Base-by-base conservation (phyloP, 2,113 vertebrate species). In the Kryptolebias marmoratus region DNA sequence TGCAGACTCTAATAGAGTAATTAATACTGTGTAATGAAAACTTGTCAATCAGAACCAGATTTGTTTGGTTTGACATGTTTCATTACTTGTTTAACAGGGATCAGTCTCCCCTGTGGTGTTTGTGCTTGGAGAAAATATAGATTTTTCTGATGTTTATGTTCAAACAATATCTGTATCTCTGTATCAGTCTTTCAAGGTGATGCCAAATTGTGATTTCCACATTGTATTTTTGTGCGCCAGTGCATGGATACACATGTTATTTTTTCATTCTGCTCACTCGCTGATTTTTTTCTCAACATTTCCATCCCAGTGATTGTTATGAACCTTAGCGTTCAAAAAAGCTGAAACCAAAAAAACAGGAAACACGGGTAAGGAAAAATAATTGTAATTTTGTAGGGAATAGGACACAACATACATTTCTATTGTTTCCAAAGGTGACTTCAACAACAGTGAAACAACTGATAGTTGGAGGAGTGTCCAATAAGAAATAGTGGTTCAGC, bases 191-290 rank as follows among this genome's bases (percentile, higher is more conserved):
- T 42, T 42, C 8, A 42, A 42, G 39, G 39, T 6, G 39, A 42
- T 42, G 39, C 39, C 9, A 7, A 42, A 10, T 68, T n/a, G n/a
- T 50, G 16, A 50, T n/a, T 50, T 50, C 18, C 49, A 50, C 6
- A n/a, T 9, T 42, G 8, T 9, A 42, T 36, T 36, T 45, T 10
- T 52, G 49, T 52, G 49, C 9, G 5, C 15, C 48, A 18, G 48
- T 49, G 48, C 66, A 59, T 39, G 56, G 56, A 36, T 16, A 2
- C 16, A 73, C 64, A 3, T 32, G 54, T 52, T 67, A 58, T 9
- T 67, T 80, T 72, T 81, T 79, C 76, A 80, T 71, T 79, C 73
- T 16, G 48, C 77, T 82, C 82, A 73, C 72, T 77, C 73, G 47
- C 83, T 14, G 64, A 68, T 54, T 64, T 10, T 54, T 49, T 71